A percentile compares a stretch with the other conserved stretches of the same genome.
Evolutionary conservation across 2,113 vertebrate species (phyloP).

Genomic region (Lota lota): DNA sequence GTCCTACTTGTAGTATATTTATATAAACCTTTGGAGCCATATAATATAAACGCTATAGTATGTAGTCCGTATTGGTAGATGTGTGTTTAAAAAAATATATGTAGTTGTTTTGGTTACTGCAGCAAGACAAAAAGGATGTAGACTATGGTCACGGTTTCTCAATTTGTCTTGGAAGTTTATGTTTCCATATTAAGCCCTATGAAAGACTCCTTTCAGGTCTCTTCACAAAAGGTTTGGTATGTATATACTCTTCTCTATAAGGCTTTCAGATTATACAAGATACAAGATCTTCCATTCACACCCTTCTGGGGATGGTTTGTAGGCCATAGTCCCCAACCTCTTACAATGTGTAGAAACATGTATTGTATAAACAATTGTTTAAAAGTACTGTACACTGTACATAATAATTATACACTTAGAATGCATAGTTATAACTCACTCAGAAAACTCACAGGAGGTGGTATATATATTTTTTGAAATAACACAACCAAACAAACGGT

Average conservation of each 20-base stretch:
- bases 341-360: too few species aligned
- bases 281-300: slow-evolving; percentile 9
- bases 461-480: too few species aligned
- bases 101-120: slow-evolving; percentile 8
- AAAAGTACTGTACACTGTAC: too few species aligned
- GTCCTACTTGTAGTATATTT: too few species aligned
- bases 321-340: too few species aligned
- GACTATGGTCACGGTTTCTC: slow-evolving; percentile 52
- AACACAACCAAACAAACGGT: too few species aligned
- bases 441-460: too few species aligned
- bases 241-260: slow-evolving; percentile 37
- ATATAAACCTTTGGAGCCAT: too few species aligned
- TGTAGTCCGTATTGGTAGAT: not conserved
- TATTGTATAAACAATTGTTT: too few species aligned
- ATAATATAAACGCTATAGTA: not conserved
- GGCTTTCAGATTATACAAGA: slow-evolving; percentile 36
- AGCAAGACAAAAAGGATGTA: slow-evolving; percentile 27
- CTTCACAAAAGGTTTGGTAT: slow-evolving; percentile 52
- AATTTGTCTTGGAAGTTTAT: slow-evolving; percentile 53
- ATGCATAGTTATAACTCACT: too few species aligned
- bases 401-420: too few species aligned
- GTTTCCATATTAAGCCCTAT: slow-evolving; percentile 56
- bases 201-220: slow-evolving; percentile 65
- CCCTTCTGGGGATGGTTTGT: not conserved
- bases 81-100: not conserved